Conservation (phyloP, 1,140 invertebrate species). For the Diorhabda elongata region DNA sequence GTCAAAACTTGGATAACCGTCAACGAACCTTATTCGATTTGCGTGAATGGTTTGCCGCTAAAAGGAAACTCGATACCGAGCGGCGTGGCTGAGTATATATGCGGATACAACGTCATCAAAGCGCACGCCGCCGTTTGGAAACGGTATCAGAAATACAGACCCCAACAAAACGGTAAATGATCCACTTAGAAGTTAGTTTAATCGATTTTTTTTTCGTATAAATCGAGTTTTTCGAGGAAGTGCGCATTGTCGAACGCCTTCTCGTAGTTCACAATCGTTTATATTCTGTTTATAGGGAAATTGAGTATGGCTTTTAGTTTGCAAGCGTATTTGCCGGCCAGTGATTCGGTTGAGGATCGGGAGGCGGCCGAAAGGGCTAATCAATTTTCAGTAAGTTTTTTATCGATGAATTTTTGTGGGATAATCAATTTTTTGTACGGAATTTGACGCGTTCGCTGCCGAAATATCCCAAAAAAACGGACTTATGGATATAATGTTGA, state of each 20-base stretch:
- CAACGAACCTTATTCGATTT: conserved; percentile 7
- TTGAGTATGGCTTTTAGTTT: conserved; percentile 53
- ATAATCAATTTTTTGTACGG: too few relatives aligned
- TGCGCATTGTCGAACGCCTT: too few relatives aligned
- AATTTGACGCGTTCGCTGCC: too few relatives aligned
- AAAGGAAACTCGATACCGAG: background rate
- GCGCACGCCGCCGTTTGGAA: conserved; percentile 49
- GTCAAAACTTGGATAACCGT: conserved; percentile 31
- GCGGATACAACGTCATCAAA: background rate
- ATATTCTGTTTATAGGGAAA: conserved; percentile 41
- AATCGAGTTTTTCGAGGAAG: too few relatives aligned
- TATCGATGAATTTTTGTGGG: too few relatives aligned
- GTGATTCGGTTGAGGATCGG: conserved; percentile 14
- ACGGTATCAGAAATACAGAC: conserved; percentile 42
- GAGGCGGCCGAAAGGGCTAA: conserved; percentile 20
- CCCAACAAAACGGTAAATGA: conserved; percentile 23
- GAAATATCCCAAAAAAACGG: too few relatives aligned
- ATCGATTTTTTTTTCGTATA: too few relatives aligned
- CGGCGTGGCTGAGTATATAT: conserved; percentile 8
- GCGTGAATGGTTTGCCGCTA: background rate
- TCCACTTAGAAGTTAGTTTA: too few relatives aligned
- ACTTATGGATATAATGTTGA: too few relatives aligned
- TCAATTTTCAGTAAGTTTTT: conserved; percentile 24
- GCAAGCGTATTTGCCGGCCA: conserved; percentile 47
- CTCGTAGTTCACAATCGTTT: background rate